Base-by-base conservation (phyloP, 2,797 vertebrate genomes). In the Urosaurus nigricauda region DNA sequence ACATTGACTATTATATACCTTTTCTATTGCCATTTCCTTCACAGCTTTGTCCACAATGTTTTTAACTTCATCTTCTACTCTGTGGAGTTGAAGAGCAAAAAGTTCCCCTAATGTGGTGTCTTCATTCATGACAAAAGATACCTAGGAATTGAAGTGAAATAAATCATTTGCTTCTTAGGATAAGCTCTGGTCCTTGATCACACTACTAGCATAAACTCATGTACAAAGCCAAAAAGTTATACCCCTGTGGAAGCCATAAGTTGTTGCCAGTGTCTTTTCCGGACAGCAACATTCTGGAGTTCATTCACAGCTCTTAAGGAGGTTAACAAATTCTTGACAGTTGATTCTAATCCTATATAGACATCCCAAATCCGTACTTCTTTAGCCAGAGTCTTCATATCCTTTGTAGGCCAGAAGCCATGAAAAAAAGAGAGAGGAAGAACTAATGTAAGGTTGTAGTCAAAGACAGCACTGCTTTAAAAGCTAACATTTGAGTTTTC, bases 331-430 rank as follows among this genome's bases (percentile, higher is more conserved):
- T 96, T 96, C 93, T 97, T 97, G 87, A 97, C 96, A 0, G 94
- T 96, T 16, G 96, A 97, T 88, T 97, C 95, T 71, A 98, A 95
- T 77, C 97, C 94, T 85, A 91, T 60, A 74, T 96, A 98, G 80
- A 96, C 95, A 13, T 97, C 93, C 96, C 97, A 97, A 29, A 94
- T 92, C 40, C 96, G 94, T 51, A 96, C 96, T 91, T 97, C 97
- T 95, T 98, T 98, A 91, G 98, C 97, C 93, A 97, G 90, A 85
- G 97, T 95, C 94, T 97, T 98, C 91, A 97, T 98, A 94, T 98
- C 97, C 97, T 97, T 91, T 1, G 7, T 4, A 90, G 53, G 86
- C 91, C 19, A 91, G n/a, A 81, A 80, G 35, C 78, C 82, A 84
- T 84, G 32, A 21, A 77, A 87, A n/a, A 92, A 47, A 88, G 92